A percentile compares a stretch with the other conserved stretches of the same genome.
phyloP scores from a whole-genome alignment of 2,797 vertebrate species.

The Protosalanx chinensis region DNA sequence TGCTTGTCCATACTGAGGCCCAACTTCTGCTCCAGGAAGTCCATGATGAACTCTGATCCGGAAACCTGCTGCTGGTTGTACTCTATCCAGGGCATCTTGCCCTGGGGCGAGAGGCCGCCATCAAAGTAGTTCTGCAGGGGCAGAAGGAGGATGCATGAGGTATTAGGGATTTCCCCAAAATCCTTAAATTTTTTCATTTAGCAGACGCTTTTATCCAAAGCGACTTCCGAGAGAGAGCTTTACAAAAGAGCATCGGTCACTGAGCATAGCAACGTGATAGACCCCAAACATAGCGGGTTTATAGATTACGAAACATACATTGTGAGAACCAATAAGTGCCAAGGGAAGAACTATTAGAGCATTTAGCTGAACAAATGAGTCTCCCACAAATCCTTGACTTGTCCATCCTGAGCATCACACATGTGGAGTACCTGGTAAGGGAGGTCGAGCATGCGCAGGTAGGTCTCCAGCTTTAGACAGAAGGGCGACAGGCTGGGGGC shows the following conservation, averaged over 20 bases:
- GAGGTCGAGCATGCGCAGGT: conserved; percentile 94
- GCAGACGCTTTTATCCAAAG: no score
- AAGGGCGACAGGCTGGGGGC: conserved; percentile 95
- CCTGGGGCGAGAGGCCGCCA: conserved; percentile 95
- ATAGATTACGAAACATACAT: no score
- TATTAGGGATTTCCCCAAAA: background rate
- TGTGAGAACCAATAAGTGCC: no score
- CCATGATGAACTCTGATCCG: conserved; percentile 95
- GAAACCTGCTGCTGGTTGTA: conserved; percentile 93
- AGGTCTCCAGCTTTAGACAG: conserved; percentile 98
- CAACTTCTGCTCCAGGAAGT: conserved; percentile 97
- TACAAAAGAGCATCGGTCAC: no score
- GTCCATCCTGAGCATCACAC: background rate
- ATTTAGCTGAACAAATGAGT: background rate
- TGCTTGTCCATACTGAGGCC: conserved; percentile 91
- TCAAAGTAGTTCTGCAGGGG: conserved; percentile 92
- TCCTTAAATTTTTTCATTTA: no score
- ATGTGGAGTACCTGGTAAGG: conserved; percentile 87
- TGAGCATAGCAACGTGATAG: no score
- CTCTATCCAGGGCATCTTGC: conserved; percentile 99
- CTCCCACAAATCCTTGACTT: background rate
- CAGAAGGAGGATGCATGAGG: conserved; percentile 13
- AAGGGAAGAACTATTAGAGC: no score
- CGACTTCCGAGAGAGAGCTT: no score
- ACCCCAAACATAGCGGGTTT: no score